Conservation (phyloP, 1,140 invertebrate genomes). For the Nasonia giraulti region DNA sequence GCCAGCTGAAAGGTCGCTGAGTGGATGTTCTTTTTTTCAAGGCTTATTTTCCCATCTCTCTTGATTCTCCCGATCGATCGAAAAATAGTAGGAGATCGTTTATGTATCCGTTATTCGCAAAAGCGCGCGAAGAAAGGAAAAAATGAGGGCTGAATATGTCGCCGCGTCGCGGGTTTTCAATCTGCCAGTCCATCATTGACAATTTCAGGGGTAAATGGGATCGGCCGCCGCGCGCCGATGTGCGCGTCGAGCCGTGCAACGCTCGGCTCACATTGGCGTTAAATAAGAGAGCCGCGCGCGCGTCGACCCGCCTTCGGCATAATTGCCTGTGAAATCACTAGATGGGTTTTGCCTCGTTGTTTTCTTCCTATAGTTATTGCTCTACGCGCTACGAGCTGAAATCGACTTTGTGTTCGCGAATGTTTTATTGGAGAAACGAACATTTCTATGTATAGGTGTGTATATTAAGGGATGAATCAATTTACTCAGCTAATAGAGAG, state of each 20-base stretch:
- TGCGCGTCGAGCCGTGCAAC: slow-evolving; percentile 58
- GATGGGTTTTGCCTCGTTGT: slow-evolving; percentile 69
- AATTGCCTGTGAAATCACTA: slow-evolving; percentile 72
- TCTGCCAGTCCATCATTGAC: slow-evolving; percentile 72
- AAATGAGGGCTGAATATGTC: slow-evolving; percentile 56
- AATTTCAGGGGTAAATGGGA: slow-evolving; percentile 70
- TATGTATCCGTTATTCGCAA: too few relatives aligned
- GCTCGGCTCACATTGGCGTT: slow-evolving; percentile 73
- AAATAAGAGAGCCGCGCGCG: slow-evolving; percentile 68
- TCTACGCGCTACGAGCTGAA: not conserved
- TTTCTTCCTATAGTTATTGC: slow-evolving; percentile 54
- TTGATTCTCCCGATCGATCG: too few relatives aligned
- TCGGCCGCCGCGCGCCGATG: slow-evolving; percentile 49
- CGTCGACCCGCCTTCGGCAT: slow-evolving; percentile 56
- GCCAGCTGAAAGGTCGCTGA: not conserved
- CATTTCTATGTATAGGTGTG: too few relatives aligned
- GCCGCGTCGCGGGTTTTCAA: slow-evolving; percentile 63
- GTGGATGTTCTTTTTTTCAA: not conserved
- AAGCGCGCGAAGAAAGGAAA: slow-evolving; percentile 19
- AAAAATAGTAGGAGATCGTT: too few relatives aligned
- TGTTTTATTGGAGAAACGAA: too few relatives aligned
- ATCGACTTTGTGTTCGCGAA: too few relatives aligned
- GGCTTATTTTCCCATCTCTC: not conserved
- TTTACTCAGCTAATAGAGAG: too few relatives aligned
- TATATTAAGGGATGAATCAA: too few relatives aligned